Conservation (phyloP, 2,888 invertebrate species). For the Eupeodes latifasciatus region DNA sequence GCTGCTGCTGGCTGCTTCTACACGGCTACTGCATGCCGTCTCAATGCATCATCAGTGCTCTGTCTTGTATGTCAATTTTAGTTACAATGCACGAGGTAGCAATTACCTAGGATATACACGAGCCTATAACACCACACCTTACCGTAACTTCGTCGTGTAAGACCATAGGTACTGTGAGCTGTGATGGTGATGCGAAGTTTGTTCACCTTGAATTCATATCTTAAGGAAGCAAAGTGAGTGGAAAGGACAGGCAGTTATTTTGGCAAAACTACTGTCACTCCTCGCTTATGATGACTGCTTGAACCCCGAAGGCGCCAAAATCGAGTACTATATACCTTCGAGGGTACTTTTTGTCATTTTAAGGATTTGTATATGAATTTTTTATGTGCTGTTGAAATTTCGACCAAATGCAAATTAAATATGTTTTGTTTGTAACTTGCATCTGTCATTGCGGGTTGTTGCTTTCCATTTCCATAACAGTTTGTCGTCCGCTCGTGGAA, state of each 20-base stretch:
- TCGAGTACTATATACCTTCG: slow-evolving; percentile 25
- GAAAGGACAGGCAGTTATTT: slow-evolving; percentile 35
- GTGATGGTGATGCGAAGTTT: slow-evolving; percentile 48
- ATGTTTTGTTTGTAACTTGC: slow-evolving; percentile 19
- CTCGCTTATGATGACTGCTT: slow-evolving; percentile 46
- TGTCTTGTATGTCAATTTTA: slow-evolving; percentile 76
- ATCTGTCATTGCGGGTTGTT: slow-evolving; percentile 69
- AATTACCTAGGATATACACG: slow-evolving; percentile 73
- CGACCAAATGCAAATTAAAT: slow-evolving; percentile 63
- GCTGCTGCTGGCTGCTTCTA: background rate
- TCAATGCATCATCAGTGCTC: slow-evolving; percentile 13
- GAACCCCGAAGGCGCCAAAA: slow-evolving; percentile 60
- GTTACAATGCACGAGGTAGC: slow-evolving; percentile 71
- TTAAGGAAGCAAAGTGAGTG: slow-evolving; percentile 20
- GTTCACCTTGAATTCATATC: slow-evolving; percentile 49
- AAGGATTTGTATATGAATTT: slow-evolving; percentile 9
- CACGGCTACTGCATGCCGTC: slow-evolving; percentile 14
- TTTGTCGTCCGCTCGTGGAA: slow-evolving; percentile 25
- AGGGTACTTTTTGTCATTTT: slow-evolving; percentile 1
- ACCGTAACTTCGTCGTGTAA: background rate
- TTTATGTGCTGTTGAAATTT: slow-evolving; percentile 7
- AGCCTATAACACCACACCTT: slow-evolving; percentile 33
- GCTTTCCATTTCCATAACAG: slow-evolving; percentile 29
- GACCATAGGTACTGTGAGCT: no score
- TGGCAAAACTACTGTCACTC: slow-evolving; percentile 61